phyloP scores from a whole-genome alignment of 2,888 invertebrate species.

The Cosmia pyralina region DNA sequence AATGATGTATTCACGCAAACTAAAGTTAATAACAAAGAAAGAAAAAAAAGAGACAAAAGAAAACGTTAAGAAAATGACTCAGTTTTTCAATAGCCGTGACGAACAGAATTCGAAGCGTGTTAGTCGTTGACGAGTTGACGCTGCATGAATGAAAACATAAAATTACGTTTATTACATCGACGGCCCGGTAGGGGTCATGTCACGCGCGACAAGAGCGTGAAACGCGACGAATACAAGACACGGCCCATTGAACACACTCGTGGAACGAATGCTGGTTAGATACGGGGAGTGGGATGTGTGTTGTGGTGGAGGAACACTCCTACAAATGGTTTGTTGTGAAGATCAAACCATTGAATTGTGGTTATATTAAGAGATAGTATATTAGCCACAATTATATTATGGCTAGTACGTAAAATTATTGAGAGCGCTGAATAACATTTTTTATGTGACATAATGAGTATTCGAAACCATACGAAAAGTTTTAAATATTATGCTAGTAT shows the following conservation, averaged over 20 bases:
- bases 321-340: constrained; percentile 21
- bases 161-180: constrained; percentile 60
- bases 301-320: constrained; percentile 19
- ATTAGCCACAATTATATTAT: not conserved
- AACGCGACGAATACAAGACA: constrained; percentile 54
- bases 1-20: not conserved
- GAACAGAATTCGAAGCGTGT: constrained; percentile 40
- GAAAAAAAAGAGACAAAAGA: constrained; percentile 12
- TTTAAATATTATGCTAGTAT: not conserved
- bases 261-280: constrained; percentile 66
- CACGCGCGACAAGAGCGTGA: constrained; percentile 47
- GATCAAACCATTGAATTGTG: constrained; percentile 3
- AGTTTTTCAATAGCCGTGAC: constrained; percentile 59
- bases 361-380: not conserved
- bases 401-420: not conserved
- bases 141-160: constrained; percentile 61
- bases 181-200: constrained; percentile 31
- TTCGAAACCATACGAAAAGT: not conserved
- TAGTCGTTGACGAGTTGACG: constrained; percentile 56
- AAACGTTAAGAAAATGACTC: constrained; percentile 32
- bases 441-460: not conserved
- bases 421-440: not conserved
- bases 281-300: constrained; percentile 43
- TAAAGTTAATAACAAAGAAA: not conserved
- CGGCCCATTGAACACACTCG: constrained; percentile 66